Evolutionary conservation across 2,888 invertebrate genomes (phyloP).

Genomic region (Meloe dianella): DNA sequence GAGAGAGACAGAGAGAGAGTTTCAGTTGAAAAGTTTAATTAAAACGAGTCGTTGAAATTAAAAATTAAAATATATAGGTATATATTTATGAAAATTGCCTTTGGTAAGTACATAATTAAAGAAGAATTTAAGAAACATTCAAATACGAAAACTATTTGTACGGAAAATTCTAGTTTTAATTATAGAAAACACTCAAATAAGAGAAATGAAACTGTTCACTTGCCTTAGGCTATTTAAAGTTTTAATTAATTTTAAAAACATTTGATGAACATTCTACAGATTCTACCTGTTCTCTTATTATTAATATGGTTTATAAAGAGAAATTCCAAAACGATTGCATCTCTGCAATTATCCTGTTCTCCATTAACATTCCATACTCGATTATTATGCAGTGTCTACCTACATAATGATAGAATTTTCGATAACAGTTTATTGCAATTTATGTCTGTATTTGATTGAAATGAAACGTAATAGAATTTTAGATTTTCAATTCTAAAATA

Average conservation of each 20-base stretch:
- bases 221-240: constrained; percentile 18
- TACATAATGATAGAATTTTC: neutral
- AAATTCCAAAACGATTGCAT: neutral
- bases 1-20: no score
- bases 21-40: neutral
- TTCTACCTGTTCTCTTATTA: constrained; percentile 17
- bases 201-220: constrained; percentile 2
- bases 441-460: neutral
- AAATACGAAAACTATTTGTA: neutral
- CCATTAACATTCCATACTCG: neutral
- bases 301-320: neutral
- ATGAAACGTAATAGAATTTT: constrained; percentile 37
- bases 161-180: neutral
- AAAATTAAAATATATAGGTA: no score
- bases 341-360: no score
- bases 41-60: neutral
- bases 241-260: constrained; percentile 33
- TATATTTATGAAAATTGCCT: no score
- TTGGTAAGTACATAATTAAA: neutral
- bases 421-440: neutral
- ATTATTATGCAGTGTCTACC: neutral
- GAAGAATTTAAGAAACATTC: neutral
- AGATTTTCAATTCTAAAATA: constrained; percentile 51
- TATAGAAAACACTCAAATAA: constrained; percentile 7
- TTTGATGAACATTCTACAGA: constrained; percentile 26